Conservation (phyloP, 2,888 invertebrate genomes). For the Lymantria dispar region DNA sequence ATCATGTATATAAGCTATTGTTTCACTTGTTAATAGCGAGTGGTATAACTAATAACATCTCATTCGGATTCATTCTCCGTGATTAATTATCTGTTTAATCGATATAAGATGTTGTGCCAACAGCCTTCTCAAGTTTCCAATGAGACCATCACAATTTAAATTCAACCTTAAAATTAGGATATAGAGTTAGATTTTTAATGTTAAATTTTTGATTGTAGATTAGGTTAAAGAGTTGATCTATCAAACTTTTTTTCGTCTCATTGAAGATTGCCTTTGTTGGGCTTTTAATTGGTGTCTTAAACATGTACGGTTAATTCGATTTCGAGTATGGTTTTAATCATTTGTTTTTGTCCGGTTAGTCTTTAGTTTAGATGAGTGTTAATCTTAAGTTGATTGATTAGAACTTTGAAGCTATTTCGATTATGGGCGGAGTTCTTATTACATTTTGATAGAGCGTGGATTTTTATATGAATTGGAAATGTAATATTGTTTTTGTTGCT, state of each 20-base stretch:
- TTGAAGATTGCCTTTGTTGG: constrained; percentile 80
- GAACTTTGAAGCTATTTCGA: constrained; percentile 46
- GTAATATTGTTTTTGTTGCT: constrained; percentile 35
- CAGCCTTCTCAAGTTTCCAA: constrained; percentile 69
- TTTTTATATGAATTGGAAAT: constrained; percentile 39
- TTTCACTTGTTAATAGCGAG: constrained; percentile 81
- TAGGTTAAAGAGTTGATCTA: constrained; percentile 80
- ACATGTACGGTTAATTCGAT: constrained; percentile 78
- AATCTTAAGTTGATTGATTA: constrained; percentile 79
- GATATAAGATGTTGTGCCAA: constrained; percentile 82
- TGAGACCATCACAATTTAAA: constrained; percentile 11
- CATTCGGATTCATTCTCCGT: constrained; percentile 82
- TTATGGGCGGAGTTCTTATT: constrained; percentile 56
- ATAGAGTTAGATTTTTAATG: constrained; percentile 36
- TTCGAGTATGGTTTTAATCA: constrained; percentile 62
- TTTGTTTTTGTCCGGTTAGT: constrained; percentile 71
- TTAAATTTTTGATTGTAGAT: constrained; percentile 55
- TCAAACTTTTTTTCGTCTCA: constrained; percentile 75
- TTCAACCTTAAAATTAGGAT: constrained; percentile 17
- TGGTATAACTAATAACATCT: constrained; percentile 82
- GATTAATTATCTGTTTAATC: constrained; percentile 83
- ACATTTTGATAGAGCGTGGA: constrained; percentile 47
- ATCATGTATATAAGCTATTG: constrained; percentile 64
- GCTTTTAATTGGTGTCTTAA: constrained; percentile 80
- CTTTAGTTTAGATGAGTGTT: constrained; percentile 62